Conservation (phyloP, 2,797 vertebrate genomes). For the Argya squamiceps region DNA sequence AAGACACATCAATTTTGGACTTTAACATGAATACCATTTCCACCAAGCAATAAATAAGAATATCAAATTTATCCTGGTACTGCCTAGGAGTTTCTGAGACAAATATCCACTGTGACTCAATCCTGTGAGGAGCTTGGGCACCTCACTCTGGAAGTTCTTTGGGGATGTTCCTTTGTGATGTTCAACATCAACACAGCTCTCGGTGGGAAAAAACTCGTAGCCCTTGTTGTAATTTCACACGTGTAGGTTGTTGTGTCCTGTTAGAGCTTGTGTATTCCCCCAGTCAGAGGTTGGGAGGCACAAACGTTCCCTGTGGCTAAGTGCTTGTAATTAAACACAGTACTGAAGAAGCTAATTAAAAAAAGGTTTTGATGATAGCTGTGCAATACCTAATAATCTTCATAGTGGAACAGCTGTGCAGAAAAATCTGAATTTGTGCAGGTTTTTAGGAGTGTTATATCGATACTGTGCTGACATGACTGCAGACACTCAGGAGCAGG, state of each 20-base stretch:
- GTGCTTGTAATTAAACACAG: slow-evolving; percentile 50
- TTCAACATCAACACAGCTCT: neutral
- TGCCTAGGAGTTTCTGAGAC: neutral
- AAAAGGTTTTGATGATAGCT: slow-evolving; percentile 47
- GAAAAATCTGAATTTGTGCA: neutral
- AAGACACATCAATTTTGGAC: neutral
- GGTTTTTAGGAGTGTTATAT: neutral
- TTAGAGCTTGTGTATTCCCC: neutral
- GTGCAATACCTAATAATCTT: slow-evolving; percentile 43
- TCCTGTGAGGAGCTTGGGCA: neutral
- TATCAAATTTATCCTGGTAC: no score
- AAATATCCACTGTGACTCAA: neutral
- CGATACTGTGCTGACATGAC: neutral
- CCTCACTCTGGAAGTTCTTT: neutral
- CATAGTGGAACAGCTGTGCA: slow-evolving; percentile 26
- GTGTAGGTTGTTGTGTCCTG: neutral
- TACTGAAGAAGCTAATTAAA: slow-evolving; percentile 57
- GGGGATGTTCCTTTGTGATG: neutral
- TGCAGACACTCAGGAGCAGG: neutral
- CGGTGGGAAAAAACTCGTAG: neutral
- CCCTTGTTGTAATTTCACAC: neutral
- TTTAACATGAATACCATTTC: neutral
- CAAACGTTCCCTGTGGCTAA: slow-evolving; percentile 25
- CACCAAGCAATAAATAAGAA: neutral
- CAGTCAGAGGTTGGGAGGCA: neutral